Percentiles rank a stretch among this genome's conserved stretches.
These are phyloP conservation scores for Hoplias malabaricus DNA, from an alignment of 2,113 vertebrate genomes.

Conservation along the genomic window DNA sequence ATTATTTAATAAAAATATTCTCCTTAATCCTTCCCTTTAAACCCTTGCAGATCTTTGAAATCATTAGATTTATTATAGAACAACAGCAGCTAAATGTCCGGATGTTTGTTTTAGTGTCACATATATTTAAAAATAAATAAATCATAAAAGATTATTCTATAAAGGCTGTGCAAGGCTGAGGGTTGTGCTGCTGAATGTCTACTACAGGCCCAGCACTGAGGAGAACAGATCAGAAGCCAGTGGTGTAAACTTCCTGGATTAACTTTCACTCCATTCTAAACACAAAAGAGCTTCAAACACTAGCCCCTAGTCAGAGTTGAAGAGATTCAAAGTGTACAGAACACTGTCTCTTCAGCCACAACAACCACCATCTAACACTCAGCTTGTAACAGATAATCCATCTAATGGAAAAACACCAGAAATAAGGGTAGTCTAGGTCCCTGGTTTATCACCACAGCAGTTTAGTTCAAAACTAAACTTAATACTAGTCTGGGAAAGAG, in stretches of 20 bases:
- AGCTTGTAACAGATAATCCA: background rate
- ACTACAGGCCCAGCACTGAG: background rate
- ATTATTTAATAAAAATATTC: too few relatives aligned
- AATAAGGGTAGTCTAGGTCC: too few relatives aligned
- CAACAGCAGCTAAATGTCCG: too few relatives aligned
- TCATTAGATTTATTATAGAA: too few relatives aligned
- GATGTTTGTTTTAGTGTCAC: too few relatives aligned
- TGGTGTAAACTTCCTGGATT: background rate
- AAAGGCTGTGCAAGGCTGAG: background rate
- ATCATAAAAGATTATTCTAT: background rate
- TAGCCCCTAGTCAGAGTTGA: background rate
- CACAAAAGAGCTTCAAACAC: background rate
- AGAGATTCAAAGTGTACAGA: background rate
- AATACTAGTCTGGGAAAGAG: too few relatives aligned
- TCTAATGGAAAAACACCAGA: too few relatives aligned
- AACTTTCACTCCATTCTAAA: background rate
- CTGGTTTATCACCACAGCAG: too few relatives aligned
- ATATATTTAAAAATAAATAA: too few relatives aligned
- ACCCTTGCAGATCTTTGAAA: too few relatives aligned
- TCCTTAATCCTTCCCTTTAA: too few relatives aligned
- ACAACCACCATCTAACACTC: background rate
- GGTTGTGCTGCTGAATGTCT: background rate
- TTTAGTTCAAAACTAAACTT: too few relatives aligned
- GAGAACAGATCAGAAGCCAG: background rate
- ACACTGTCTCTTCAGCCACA: background rate